Percentiles rank a stretch among this genome's conserved stretches.
These are phyloP conservation scores for Heterohyrax brucei DNA, from an alignment of 2,797 vertebrate genomes.

Conservation along the genomic window DNA sequence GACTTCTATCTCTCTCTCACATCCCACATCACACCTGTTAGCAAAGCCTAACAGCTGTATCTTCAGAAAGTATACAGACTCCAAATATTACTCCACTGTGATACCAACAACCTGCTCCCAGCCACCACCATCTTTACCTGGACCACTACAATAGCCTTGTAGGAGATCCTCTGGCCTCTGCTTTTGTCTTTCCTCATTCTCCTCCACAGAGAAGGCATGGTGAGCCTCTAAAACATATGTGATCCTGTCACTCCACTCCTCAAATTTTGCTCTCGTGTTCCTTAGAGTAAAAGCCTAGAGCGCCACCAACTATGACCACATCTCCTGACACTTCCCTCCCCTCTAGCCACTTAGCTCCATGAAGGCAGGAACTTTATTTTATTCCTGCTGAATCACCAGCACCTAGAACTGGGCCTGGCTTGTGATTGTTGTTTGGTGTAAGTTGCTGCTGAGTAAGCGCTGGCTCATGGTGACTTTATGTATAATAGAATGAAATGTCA, in stretches of 20 bases:
- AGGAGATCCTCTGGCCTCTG: background rate
- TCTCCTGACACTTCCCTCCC: background rate
- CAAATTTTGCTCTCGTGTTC: background rate
- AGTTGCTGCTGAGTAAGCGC: background rate
- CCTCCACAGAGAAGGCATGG: background rate
- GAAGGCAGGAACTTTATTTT: background rate
- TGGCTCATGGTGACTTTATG: background rate
- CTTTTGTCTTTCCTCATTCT: no score
- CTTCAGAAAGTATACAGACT: background rate
- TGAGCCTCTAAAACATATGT: background rate
- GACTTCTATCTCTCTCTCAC: background rate
- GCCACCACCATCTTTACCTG: background rate
- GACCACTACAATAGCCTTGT: rapidly evolving
- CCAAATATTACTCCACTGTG: background rate
- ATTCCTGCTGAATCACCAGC: background rate
- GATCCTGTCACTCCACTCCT: background rate
- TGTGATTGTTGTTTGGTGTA: no score
- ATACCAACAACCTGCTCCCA: background rate
- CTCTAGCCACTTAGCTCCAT: background rate
- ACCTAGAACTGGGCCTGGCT: background rate
- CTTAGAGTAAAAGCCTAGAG: background rate
- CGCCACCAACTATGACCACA: background rate
- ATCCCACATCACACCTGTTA: background rate
- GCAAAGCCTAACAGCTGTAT: background rate
- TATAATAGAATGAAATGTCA: background rate